phyloP scores from a whole-genome alignment of 2,797 vertebrate species.

The Choloepus didactylus region DNA sequence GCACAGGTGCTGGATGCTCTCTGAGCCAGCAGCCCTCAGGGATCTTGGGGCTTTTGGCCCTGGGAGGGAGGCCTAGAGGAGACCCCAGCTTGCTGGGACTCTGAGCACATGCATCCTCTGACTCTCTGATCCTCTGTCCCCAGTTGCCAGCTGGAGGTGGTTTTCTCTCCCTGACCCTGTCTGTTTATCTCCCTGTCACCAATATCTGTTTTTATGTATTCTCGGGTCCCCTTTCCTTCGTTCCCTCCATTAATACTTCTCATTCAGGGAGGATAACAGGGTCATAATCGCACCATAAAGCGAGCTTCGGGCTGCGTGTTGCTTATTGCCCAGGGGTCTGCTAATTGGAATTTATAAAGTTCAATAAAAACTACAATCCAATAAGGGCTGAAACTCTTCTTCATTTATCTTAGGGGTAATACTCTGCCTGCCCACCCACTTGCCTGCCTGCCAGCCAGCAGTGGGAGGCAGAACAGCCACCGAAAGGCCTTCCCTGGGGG shows the following conservation, averaged over 20 bases:
- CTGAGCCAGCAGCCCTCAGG: neutral
- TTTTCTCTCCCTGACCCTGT: constrained; percentile 57
- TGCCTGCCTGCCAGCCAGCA: constrained; percentile 81
- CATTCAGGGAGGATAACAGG: constrained; percentile 90
- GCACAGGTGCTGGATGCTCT: accelerated
- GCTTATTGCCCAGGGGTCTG: constrained; percentile 90
- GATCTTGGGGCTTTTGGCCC: neutral
- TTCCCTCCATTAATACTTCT: constrained; percentile 90
- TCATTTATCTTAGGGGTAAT: constrained; percentile 92
- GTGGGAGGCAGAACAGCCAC: constrained; percentile 6
- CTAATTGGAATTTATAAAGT: constrained; percentile 93
- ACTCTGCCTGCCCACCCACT: constrained; percentile 83
- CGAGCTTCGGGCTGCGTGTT: constrained; percentile 88
- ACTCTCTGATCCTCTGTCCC: constrained; percentile 65
- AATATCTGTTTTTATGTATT: constrained; percentile 87
- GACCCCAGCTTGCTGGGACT: neutral
- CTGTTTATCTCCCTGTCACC: constrained; percentile 82
- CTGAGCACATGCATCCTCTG: neutral
- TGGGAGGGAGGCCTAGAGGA: neutral
- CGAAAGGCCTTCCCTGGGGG: neutral
- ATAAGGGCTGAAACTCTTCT: constrained; percentile 91
- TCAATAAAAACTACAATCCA: constrained; percentile 93
- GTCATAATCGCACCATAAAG: constrained; percentile 91
- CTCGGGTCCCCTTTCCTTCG: constrained; percentile 84
- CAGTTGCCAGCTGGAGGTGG: accelerated